Base-by-base conservation (phyloP, 2,113 vertebrate genomes). In the Tyto alba region DNA sequence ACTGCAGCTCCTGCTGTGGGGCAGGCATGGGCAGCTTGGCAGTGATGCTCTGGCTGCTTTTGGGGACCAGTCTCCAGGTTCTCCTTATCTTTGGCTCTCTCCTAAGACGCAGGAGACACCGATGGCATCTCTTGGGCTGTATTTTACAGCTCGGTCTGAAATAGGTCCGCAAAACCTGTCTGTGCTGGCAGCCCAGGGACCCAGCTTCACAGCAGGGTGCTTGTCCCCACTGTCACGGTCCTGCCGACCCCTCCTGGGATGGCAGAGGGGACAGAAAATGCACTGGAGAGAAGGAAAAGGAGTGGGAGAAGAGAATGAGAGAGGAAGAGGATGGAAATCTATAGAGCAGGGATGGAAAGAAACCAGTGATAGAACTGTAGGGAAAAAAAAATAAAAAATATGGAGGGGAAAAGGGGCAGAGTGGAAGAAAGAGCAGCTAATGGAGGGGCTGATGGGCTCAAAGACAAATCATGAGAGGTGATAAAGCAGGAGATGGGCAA, bases 141-240 rank as follows among this genome's bases (percentile, higher is more conserved):
- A 6, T 63, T 63, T 68, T 2, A 1, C 13, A 23, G 38, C 63
- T 60, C 50, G 45, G 56, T 13, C 41, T 30, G 34, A 25, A 40
- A 21, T 0, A n/a, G 25, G 59, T 38, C 2, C 4, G 2, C 1
- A 25, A 18, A 9, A 30, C 4, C 25, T 1, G 1, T 4, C 53
- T 15, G 29, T 41, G 29, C 16, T 45, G 59, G 50, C 29, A 50
- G 55, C 40, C 29, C 53, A 25, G 30, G 34, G 38, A 41, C 40
- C 3, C 45, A 18, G 8, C 32, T 30, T 16, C 10, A 3, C 1
- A 17, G 57, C 30, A 2, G 43, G 34, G 18, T 0, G 4, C 12
- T 52, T 1, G 1, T 56, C 41, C 71, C 50, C 36, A 5, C 22
- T 30, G 64, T 12, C 52, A 20, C 10, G 0, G 6, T 74, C 78